Percentiles rank a stretch among this genome's conserved stretches.
Evolutionary conservation across 2,113 vertebrate species (phyloP).

Genomic region (Pseudorhombus dupliciocellatus): DNA sequence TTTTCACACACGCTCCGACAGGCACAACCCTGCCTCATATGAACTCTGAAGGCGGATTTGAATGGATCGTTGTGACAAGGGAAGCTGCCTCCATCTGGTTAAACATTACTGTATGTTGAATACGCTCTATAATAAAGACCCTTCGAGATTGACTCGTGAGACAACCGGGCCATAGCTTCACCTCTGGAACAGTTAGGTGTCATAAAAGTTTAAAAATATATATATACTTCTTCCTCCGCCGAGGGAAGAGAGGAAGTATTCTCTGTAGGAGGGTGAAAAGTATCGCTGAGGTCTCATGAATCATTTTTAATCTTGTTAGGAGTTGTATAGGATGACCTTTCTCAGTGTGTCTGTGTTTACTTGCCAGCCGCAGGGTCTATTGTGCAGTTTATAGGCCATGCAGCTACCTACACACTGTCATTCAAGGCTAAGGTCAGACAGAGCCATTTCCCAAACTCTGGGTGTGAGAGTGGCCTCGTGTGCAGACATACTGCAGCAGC

Average conservation of each 20-base stretch:
- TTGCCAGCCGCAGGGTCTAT: constrained; percentile 63
- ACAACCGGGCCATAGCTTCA: constrained; percentile 25
- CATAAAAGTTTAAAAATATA: constrained; percentile 30
- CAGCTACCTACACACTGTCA: constrained; percentile 54
- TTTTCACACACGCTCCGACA: constrained; percentile 37
- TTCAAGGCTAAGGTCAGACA: constrained; percentile 62
- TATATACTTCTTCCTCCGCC: neutral
- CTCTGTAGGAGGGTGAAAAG: constrained; percentile 62
- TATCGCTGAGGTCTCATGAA: constrained; percentile 63
- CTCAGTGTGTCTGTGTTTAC: constrained; percentile 68
- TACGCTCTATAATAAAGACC: constrained; percentile 10
- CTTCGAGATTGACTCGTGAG: constrained; percentile 14
- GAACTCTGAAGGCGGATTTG: constrained; percentile 15
- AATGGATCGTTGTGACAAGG: neutral
- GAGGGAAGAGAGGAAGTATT: constrained; percentile 26
- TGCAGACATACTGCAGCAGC: constrained; percentile 24
- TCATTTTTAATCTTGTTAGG: constrained; percentile 82
- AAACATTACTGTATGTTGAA: constrained; percentile 5
- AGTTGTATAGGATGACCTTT: constrained; percentile 78
- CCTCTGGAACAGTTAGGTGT: constrained; percentile 19
- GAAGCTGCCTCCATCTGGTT: constrained; percentile 12
- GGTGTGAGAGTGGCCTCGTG: constrained; percentile 46
- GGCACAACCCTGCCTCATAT: constrained; percentile 33
- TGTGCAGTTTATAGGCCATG: constrained; percentile 70
- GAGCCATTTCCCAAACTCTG: constrained; percentile 68